Base-by-base conservation (phyloP, 2,888 invertebrate genomes). In the Pterostichus niger region DNA sequence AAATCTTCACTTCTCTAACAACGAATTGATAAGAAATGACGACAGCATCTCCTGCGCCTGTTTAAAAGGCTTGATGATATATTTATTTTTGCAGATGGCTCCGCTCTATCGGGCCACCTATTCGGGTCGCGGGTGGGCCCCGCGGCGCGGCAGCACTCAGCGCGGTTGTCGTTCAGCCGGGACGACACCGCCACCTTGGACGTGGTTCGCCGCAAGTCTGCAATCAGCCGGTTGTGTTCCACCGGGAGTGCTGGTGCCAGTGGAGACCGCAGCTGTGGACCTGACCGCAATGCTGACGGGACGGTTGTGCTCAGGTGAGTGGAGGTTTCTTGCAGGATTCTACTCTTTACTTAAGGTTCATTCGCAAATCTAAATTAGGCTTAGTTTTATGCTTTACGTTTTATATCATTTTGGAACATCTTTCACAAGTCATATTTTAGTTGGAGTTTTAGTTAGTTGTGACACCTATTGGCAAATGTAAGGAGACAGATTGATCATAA, bases 261-360 rank as follows among this genome's bases (percentile, higher is more conserved):
- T 7, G 68, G 49, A 9, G 35, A n/a, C 11, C 52, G 44, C 33
- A 68, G 81, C 83, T 90, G 90, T 84, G 92, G 91, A 15, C 90
- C 91, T 24, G 92, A 92, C 86, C 89, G 92, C 54, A 90, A 91
- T 85, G 89, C 92, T 3, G 92, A 94, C 88, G 94, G 94, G 11
- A 92, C 92, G 6, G 89, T 93, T 11, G 91, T 93, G 17, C 90
- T 94, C 33, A 93, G 94, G 94, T 94, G 85, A 89, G 88, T 84
- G 3, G 5, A 6, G 11, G 6, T n/a, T 52, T 6, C 10, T 52
- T 52, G 49, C 9, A n/a, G n/a, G n/a, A n/a, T n/a, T n/a, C n/a
- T n/a, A n/a, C n/a, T n/a, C n/a, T n/a, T n/a, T n/a, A n/a, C n/a
- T n/a, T n/a, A 24, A 24, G 24, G 3, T 24, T 24, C 24, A 24